Evolutionary conservation across 2,888 invertebrate species (phyloP).

Genomic region (Sesia bembeciformis): DNA sequence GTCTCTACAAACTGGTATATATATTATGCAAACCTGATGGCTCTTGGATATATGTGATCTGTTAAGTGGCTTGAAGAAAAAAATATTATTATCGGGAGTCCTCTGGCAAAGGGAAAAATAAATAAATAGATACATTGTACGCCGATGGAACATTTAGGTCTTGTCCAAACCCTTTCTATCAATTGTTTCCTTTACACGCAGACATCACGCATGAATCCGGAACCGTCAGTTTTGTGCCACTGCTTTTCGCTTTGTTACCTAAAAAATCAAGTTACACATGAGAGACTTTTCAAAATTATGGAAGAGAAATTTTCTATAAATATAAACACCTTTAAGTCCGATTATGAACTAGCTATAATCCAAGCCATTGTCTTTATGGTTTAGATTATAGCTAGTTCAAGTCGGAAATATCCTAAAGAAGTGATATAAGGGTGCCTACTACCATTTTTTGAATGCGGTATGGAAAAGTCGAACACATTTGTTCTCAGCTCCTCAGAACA

Average conservation of each 20-base stretch:
- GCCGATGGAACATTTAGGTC: constrained; percentile 4
- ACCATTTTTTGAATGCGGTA: too few relatives aligned
- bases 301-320: constrained; percentile 1
- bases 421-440: too few relatives aligned
- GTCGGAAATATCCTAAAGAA: too few relatives aligned
- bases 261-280: constrained; percentile 1
- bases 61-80: constrained; percentile 1
- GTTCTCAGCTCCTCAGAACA: neutral
- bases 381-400: too few relatives aligned
- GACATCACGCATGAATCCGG: neutral
- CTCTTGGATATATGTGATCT: neutral
- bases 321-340: neutral
- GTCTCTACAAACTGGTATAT: too few relatives aligned
- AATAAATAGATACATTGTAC: neutral
- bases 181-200: constrained; percentile 2
- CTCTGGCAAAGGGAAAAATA: constrained; percentile 1
- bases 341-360: constrained; percentile 2
- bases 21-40: too few relatives aligned
- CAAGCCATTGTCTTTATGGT: too few relatives aligned
- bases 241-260: constrained; percentile 1
- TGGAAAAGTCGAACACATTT: too few relatives aligned
- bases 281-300: neutral
- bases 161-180: constrained; percentile 1
- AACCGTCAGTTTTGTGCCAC: constrained; percentile 2
- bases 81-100: constrained; percentile 1